Base-by-base conservation (phyloP, 2,888 invertebrate species). In the Polyommatus icarus region DNA sequence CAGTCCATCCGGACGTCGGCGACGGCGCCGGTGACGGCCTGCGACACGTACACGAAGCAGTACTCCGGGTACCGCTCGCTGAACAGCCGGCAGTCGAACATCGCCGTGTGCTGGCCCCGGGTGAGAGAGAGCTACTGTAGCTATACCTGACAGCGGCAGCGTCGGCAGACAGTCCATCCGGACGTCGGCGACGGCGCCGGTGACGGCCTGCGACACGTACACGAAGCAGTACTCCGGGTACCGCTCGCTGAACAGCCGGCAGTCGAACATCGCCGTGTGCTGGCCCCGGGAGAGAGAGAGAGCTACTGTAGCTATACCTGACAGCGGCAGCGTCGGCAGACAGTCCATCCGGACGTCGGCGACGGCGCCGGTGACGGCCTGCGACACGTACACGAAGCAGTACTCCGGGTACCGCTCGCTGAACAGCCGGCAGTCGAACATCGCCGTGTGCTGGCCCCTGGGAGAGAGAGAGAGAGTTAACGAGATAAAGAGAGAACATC, bases 201-300 rank as follows among this genome's bases (percentile, higher is more conserved):
- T 97, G 82, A 97, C 96, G 0, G 97, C 97, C 85, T 97, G 97
- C 61, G 97, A 98, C 54, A 98, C 97, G 89, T 98, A 98, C 78
- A 97, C 97, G 91, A 98, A 98, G 90, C 98, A 98, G 86, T 97
- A 98, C 88, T 98, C 98, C 40, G 97, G 96, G 86, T 96, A 98
- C 76, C 96, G 95, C 89, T 98, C 98, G 76, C 96, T 96, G 92
- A 98, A 98, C 73, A 97, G 93, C 20, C 97, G 96, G 85, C 98
- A 98, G 88, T 96, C 96, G 89, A 98, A 98, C 1, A 94, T 94
- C 15, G 97, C 94, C 29, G 96, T 96, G 90, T 97, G 97, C 85
- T 96, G 96, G 7, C 97, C 97, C 82, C 96, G 24, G 24, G 24
- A 24, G 12, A 78, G 24, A 24, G 24, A 24, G 24, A 24, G 24